Conservation (phyloP, 2,797 vertebrate genomes). For the Microchirus variegatus region DNA sequence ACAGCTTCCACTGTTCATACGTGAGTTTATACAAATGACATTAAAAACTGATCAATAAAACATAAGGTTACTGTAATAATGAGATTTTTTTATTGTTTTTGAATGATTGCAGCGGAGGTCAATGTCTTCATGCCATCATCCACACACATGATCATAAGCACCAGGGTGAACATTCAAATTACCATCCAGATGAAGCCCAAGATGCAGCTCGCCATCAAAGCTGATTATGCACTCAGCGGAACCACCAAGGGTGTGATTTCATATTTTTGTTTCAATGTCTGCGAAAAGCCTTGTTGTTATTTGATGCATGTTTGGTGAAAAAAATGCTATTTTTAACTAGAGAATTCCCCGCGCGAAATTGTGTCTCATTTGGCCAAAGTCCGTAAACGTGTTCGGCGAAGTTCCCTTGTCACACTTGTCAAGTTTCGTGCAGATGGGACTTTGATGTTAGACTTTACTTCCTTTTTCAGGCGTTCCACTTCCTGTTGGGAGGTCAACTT, state of each 20-base stretch:
- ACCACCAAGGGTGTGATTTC: slow-evolving; percentile 82
- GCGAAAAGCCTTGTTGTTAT: no score
- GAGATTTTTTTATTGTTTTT: slow-evolving; percentile 1
- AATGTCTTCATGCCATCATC: slow-evolving; percentile 84
- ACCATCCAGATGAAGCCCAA: slow-evolving; percentile 84
- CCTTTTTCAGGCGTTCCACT: no score
- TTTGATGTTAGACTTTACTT: no score
- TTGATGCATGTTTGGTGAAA: no score
- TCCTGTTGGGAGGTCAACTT: no score
- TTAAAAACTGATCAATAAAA: neutral
- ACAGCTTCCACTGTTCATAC: slow-evolving; percentile 72
- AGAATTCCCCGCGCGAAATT: no score
- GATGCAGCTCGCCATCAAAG: slow-evolving; percentile 87
- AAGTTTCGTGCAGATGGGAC: no score
- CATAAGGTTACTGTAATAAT: neutral
- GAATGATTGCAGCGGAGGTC: slow-evolving; percentile 68
- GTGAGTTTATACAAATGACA: slow-evolving; percentile 59
- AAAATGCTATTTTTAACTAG: no score
- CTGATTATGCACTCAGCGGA: slow-evolving; percentile 71
- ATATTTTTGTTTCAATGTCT: neutral
- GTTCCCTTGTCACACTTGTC: no score
- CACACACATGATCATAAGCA: slow-evolving; percentile 83
- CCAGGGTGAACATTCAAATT: slow-evolving; percentile 78
- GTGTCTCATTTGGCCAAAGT: no score
- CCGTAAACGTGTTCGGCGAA: no score